These are phyloP conservation scores for Drosophila fuyamai DNA, from an alignment of 1,140 invertebrate species.

Conservation along the genomic window DNA sequence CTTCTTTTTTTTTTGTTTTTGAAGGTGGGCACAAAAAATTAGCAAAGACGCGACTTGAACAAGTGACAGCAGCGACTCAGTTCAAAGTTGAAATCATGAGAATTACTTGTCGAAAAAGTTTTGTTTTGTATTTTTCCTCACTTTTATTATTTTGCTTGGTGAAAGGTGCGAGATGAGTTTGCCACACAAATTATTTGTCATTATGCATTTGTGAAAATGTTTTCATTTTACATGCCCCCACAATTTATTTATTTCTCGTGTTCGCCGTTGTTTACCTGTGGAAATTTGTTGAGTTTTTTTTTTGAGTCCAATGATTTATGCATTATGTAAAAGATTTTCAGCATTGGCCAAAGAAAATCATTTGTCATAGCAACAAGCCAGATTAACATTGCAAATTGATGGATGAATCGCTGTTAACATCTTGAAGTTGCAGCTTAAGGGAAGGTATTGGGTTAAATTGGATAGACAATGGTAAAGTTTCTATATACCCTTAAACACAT, in stretches of 20 bases:
- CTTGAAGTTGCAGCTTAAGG: constrained; percentile 8
- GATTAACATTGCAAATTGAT: constrained; percentile 56
- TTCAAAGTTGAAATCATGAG: constrained; percentile 69
- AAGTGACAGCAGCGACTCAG: constrained; percentile 47
- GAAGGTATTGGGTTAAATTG: background rate
- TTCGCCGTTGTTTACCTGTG: constrained; percentile 38
- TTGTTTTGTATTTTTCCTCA: constrained; percentile 24
- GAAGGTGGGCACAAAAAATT: constrained; percentile 54
- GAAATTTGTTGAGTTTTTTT: constrained; percentile 1
- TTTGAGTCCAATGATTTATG: constrained; percentile 20
- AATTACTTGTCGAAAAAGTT: constrained; percentile 62
- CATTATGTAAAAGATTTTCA: constrained; percentile 34
- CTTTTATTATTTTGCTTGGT: constrained; percentile 16
- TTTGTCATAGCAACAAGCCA: constrained; percentile 28
- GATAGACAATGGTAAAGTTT: too few relatives aligned
- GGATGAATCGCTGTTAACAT: constrained; percentile 29
- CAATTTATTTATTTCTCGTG: constrained; percentile 42
- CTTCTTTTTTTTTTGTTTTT: constrained; percentile 1
- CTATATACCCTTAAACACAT: background rate
- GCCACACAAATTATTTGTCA: constrained; percentile 55
- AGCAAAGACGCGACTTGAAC: constrained; percentile 37
- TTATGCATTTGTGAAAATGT: constrained; percentile 56
- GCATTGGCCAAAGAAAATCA: constrained; percentile 11
- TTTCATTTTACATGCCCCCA: constrained; percentile 29
- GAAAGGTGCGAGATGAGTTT: constrained; percentile 47